These are phyloP conservation scores for Pomatostomus ruficeps DNA, from an alignment of 2,113 vertebrate genomes.

Conservation along the genomic window DNA sequence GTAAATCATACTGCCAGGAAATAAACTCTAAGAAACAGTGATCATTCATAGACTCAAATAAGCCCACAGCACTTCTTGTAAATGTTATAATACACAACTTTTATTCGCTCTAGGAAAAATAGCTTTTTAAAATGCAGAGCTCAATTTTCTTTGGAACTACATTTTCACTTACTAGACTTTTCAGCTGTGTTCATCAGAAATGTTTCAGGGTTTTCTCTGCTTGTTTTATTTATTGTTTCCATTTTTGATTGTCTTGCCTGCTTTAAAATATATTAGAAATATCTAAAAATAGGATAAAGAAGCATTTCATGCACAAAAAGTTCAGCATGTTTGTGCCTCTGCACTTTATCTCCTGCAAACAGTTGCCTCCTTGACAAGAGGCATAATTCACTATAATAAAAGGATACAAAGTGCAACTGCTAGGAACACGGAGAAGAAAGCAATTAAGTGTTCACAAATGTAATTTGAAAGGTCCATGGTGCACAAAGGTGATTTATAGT, in stretches of 20 bases:
- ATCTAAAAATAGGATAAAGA: background rate
- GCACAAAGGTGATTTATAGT: conserved; percentile 18
- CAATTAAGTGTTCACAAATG: conserved; percentile 24
- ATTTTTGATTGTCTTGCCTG: background rate
- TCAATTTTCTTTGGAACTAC: background rate
- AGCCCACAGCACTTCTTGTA: background rate
- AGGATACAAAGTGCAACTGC: background rate
- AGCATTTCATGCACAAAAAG: background rate
- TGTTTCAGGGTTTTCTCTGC: background rate
- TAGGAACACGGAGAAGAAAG: conserved; percentile 13
- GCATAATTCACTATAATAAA: conserved; percentile 20
- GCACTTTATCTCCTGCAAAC: conserved; percentile 20
- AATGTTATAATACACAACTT: background rate
- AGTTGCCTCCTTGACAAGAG: conserved; percentile 4
- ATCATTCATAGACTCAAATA: background rate
- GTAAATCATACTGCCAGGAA: background rate
- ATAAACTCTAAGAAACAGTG: background rate
- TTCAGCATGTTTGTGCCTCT: background rate
- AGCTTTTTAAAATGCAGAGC: background rate
- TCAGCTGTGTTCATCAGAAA: background rate
- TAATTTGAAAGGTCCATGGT: background rate
- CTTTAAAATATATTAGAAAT: background rate
- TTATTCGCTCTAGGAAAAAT: background rate
- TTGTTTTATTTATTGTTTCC: background rate
- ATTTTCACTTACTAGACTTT: background rate